A percentile compares a stretch with the other conserved stretches of the same genome.
phyloP scores from a whole-genome alignment of 2,797 vertebrate species.

The Leuciscus waleckii region DNA sequence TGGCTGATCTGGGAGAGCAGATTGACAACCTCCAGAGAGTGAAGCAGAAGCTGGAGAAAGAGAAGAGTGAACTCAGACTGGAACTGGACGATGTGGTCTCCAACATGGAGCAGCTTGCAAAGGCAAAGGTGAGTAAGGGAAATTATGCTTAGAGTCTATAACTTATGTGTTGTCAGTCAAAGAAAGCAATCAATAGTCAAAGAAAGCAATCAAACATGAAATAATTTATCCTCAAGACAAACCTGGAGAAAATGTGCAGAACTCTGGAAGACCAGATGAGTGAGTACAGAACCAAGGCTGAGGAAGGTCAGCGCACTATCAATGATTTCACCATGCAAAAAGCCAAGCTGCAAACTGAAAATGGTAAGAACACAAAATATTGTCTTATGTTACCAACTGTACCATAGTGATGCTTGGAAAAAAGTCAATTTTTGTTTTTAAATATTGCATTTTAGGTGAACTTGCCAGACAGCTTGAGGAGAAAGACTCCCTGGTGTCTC shows the following conservation, averaged over 20 bases:
- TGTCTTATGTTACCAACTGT: no score
- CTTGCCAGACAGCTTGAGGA: conserved; percentile 83
- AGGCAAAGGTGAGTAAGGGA: conserved; percentile 77
- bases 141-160: rapidly evolving
- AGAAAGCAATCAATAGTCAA: background rate
- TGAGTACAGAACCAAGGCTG: conserved; percentile 81
- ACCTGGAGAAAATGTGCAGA: conserved; percentile 86
- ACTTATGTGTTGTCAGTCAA: background rate
- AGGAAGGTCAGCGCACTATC: conserved; percentile 84
- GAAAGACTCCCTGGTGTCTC: conserved; percentile 83
- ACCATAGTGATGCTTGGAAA: background rate
- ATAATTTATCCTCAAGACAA: background rate
- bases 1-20: conserved; percentile 87
- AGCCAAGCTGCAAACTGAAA: conserved; percentile 89
- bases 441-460: conserved; percentile 74
- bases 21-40: conserved; percentile 87
- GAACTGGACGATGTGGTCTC: conserved; percentile 84
- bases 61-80: conserved; percentile 78
- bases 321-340: conserved; percentile 84
- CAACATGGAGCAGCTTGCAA: conserved; percentile 82
- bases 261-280: conserved; percentile 86
- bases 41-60: conserved; percentile 78
- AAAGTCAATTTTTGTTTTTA: background rate
- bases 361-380: conserved; percentile 72
- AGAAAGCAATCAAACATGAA: background rate